Evolutionary conservation across 2,888 invertebrate species (phyloP).

Genomic region (Hymenopus coronatus): DNA sequence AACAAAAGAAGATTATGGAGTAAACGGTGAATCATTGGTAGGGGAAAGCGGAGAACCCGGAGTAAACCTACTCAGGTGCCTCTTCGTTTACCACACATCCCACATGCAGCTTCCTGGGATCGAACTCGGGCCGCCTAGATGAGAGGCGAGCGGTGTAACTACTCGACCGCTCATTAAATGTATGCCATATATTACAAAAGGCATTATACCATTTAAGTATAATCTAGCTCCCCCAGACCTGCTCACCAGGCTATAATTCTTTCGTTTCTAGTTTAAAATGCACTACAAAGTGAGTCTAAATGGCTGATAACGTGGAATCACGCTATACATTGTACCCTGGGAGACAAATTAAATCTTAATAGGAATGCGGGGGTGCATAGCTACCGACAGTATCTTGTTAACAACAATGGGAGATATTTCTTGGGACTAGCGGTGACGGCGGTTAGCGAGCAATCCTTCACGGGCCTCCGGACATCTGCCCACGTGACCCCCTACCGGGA

Average conservation of each 20-base stretch:
- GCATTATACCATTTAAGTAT: no score
- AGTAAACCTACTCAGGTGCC: no score
- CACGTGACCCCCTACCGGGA: not conserved
- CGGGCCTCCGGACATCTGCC: not conserved
- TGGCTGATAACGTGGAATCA: not conserved
- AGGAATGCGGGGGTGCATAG: not conserved
- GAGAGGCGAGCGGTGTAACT: no score
- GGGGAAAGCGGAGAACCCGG: no score
- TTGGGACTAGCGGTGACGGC: not conserved
- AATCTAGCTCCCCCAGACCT: not conserved
- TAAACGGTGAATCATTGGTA: no score
- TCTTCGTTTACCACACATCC: no score
- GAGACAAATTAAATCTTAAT: not conserved
- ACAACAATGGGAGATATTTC: not conserved
- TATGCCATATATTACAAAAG: no score
- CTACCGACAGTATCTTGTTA: not conserved
- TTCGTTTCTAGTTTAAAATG: not conserved
- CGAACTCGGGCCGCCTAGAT: no score
- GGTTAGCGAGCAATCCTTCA: not conserved
- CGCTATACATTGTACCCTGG: not conserved
- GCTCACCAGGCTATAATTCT: not conserved
- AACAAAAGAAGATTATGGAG: no score
- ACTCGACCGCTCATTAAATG: no score
- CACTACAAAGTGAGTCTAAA: not conserved
- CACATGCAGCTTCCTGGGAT: no score